Conservation (phyloP, 2,888 invertebrate genomes). For the Dolichomitus sp. region DNA sequence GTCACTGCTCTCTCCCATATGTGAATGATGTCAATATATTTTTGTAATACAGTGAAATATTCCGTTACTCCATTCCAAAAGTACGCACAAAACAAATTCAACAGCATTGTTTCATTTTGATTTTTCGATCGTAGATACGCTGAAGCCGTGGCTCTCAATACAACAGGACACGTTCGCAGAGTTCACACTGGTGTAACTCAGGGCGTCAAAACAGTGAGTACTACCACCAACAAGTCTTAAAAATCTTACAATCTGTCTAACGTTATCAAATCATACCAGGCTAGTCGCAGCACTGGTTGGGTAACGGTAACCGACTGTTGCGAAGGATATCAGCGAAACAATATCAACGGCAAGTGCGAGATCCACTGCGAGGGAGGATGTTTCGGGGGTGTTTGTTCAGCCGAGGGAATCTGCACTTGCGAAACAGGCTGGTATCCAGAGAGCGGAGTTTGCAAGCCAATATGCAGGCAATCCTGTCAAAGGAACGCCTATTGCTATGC, state of each 20-base stretch:
- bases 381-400: conserved; percentile 90
- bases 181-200: conserved; percentile 59
- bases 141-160: conserved; percentile 69
- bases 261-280: background rate
- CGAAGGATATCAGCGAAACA: conserved; percentile 90
- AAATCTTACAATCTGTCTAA: background rate
- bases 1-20: no score
- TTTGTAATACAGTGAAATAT: no score
- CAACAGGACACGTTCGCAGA: conserved; percentile 69
- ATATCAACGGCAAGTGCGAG: conserved; percentile 87
- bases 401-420: conserved; percentile 90
- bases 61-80: no score
- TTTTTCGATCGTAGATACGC: conserved; percentile 68
- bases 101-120: background rate
- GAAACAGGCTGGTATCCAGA: conserved; percentile 88
- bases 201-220: conserved; percentile 73
- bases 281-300: conserved; percentile 68
- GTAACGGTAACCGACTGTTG: conserved; percentile 89
- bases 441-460: conserved; percentile 89
- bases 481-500: conserved; percentile 87
- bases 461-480: conserved; percentile 88
- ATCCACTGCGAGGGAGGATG: conserved; percentile 90
- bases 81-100: background rate
- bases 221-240: background rate
- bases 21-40: no score